A percentile compares a stretch with the other conserved stretches of the same genome.
These are phyloP conservation scores for Dione juno DNA, from an alignment of 2,888 invertebrate genomes.

Conservation along the genomic window DNA sequence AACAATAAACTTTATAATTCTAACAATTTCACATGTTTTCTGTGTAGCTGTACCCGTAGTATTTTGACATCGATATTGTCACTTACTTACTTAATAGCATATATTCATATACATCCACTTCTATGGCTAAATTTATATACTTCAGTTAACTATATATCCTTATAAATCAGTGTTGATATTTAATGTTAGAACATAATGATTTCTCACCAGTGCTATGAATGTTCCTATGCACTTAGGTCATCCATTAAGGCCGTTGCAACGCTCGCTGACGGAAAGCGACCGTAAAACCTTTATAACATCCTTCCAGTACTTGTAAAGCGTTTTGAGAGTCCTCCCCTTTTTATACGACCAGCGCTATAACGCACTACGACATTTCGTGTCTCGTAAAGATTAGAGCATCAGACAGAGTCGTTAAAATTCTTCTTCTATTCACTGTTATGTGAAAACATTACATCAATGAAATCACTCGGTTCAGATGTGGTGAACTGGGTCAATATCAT, in stretches of 20 bases:
- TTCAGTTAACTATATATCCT: conserved; percentile 23
- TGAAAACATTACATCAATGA: conserved; percentile 22
- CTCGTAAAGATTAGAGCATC: conserved; percentile 45
- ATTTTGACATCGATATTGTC: conserved; percentile 41
- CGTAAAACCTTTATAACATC: conserved; percentile 83
- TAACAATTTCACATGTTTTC: conserved; percentile 64
- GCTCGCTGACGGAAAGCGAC: conserved; percentile 78
- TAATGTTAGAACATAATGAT: conserved; percentile 45
- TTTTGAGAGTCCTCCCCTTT: conserved; percentile 74
- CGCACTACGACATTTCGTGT: conserved; percentile 54
- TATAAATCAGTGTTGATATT: conserved; percentile 48
- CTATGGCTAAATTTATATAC: conserved; percentile 32
- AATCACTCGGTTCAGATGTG: conserved; percentile 22
- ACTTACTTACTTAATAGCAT: conserved; percentile 55
- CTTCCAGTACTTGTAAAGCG: conserved; percentile 83
- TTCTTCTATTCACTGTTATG: conserved; percentile 30
- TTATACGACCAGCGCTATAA: conserved; percentile 74
- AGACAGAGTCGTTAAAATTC: conserved; percentile 37
- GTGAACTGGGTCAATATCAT: conserved; percentile 8
- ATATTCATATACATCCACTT: conserved; percentile 50
- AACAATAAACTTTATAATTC: conserved; percentile 61
- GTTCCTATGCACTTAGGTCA: conserved; percentile 81
- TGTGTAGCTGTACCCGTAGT: conserved; percentile 25
- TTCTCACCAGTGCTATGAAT: conserved; percentile 75
- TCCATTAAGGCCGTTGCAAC: conserved; percentile 81